Percentiles rank a stretch among this genome's conserved stretches.
phyloP scores from a whole-genome alignment of 2,113 vertebrate genomes.

The Climacteris rufus region DNA sequence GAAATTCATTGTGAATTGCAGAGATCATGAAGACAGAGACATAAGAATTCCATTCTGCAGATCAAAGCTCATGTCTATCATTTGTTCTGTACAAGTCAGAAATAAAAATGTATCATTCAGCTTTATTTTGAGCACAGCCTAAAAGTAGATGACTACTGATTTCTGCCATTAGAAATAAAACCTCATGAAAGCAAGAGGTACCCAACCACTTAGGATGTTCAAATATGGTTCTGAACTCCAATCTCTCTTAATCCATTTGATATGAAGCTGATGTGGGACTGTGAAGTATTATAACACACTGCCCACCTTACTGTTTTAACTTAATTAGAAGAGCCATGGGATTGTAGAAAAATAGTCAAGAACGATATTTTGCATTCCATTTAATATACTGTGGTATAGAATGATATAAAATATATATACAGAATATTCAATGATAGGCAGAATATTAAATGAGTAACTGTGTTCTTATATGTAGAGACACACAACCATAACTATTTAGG shows the following conservation, averaged over 20 bases:
- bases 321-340: accelerated
- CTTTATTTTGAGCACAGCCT: background rate
- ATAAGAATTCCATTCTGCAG: background rate
- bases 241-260: background rate
- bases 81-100: background rate
- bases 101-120: background rate
- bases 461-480: background rate
- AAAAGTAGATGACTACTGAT: background rate
- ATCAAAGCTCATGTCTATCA: background rate
- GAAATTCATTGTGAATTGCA: background rate
- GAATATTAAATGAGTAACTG: background rate
- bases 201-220: background rate
- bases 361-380: background rate
- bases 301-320: background rate
- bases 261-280: background rate
- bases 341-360: background rate
- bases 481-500: background rate
- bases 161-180: background rate
- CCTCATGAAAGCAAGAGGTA: background rate
- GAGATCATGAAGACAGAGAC: background rate
- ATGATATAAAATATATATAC: too few relatives aligned
- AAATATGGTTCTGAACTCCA: background rate
- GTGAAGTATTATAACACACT: background rate
- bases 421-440: background rate
- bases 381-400: background rate